Evolutionary conservation across 2,113 vertebrate genomes (phyloP).

Genomic region (Dromiciops gliroides): DNA sequence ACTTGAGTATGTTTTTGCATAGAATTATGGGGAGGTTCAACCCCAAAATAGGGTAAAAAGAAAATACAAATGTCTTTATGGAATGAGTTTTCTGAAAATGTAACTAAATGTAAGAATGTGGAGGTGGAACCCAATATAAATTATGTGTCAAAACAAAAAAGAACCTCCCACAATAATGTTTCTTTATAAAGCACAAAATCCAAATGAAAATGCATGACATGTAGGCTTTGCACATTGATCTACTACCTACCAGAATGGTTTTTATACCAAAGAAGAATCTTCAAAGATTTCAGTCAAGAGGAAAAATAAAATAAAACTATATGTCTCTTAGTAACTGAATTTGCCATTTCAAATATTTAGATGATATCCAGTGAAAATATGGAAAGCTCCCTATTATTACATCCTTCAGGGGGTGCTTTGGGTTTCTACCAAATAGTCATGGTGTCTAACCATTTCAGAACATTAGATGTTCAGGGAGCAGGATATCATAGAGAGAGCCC

Average conservation of each 20-base stretch:
- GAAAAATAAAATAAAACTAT: neutral
- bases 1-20: neutral
- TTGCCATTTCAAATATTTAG: conserved; percentile 20
- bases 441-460: neutral
- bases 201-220: conserved; percentile 35
- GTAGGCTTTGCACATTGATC: conserved; percentile 36
- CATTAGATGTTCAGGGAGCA: neutral
- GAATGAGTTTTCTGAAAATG: conserved; percentile 71
- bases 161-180: conserved; percentile 75
- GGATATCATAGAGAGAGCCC: neutral
- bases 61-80: conserved; percentile 61
- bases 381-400: neutral
- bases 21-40: conserved; percentile 54
- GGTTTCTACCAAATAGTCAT: neutral
- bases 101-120: conserved; percentile 68
- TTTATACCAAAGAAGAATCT: conserved; percentile 13
- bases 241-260: conserved; percentile 62
- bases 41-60: conserved; percentile 47
- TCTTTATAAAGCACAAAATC: conserved; percentile 70
- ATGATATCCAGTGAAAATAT: neutral
- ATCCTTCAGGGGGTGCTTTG: neutral
- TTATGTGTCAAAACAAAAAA: conserved; percentile 68
- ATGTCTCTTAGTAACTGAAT: conserved; percentile 10
- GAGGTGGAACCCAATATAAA: conserved; percentile 73
- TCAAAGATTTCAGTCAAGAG: neutral